Conservation (phyloP, 2,113 vertebrate genomes). For the Tenebrosternarchus preto region DNA sequence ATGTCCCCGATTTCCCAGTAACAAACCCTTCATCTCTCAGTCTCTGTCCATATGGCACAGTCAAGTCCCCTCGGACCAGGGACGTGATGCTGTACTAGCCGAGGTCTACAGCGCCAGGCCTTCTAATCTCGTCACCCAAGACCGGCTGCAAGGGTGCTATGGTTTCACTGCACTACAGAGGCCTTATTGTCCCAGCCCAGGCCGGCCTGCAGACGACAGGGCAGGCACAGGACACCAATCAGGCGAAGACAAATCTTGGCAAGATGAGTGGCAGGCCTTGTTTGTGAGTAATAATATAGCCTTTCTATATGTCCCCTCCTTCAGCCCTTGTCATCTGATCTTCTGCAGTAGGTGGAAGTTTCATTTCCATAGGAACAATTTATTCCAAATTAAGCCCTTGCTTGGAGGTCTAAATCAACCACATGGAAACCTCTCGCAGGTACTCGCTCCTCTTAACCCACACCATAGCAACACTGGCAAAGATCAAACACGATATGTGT, state of each 20-base stretch:
- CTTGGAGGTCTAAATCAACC: neutral
- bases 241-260: constrained; percentile 66
- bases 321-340: constrained; percentile 42
- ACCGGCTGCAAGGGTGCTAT: constrained; percentile 50
- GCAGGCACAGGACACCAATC: constrained; percentile 47
- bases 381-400: neutral
- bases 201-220: constrained; percentile 39
- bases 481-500: neutral
- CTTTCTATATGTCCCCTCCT: constrained; percentile 60
- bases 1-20: neutral
- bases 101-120: constrained; percentile 35
- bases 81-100: constrained; percentile 19
- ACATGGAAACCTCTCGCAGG: neutral
- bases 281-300: constrained; percentile 59
- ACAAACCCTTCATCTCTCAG: neutral
- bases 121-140: constrained; percentile 59
- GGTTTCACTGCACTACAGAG: constrained; percentile 58
- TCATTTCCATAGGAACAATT: neutral
- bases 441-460: neutral
- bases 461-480: neutral
- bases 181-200: constrained; percentile 53
- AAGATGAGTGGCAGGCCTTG: constrained; percentile 46
- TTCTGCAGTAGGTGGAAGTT: neutral
- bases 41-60: neutral
- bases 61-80: neutral